Base-by-base conservation (phyloP, 2,113 vertebrate species). In the Arenaria interpres region DNA sequence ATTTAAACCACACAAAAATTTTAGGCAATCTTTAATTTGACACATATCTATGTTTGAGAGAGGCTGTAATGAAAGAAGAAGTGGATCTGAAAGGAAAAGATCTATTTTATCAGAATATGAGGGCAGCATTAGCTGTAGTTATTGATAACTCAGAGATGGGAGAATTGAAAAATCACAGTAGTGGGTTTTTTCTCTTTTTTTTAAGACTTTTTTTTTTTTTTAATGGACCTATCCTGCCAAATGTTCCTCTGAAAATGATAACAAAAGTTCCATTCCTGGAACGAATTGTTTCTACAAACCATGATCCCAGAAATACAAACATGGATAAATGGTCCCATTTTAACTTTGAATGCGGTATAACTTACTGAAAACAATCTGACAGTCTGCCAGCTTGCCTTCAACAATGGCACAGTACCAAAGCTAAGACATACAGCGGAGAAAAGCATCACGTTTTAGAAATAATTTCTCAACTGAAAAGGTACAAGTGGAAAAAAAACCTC, bases 291-390 rank as follows among this genome's bases (percentile, higher is more conserved):
- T 97, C 94, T 94, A 95, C 92, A 96, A 95, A 89, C 85, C 78
- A 68, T 86, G 93, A 97, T 97, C 92, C 86, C 79, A 97, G 94
- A 81, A 96, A 89, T 72, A 82, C 95, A 97, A 97, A 97, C 97
- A 97, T 45, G 89, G 93, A 94, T 97, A 97, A 97, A 96, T 88
- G 97, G 95, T 89, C 94, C 94, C 85, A 78, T 96, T 97, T 97
- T 95, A 93, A 96, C 88, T 95, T 92, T 53, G 79, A 96, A 92
- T 93, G 83, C 13, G 0, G 95, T 94, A 83, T 77, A 96, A 96
- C 92, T 97, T 96, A 96, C 76, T 93, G 96, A 95, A 97, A 97
- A 96, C 94, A 97, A 92, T 84, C 95, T 97, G 96, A 97, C 93
- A 81, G 90, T 48, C 89, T 97, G 96, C 97, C 96, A 97, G 85